Evolutionary conservation across 1,140 invertebrate species (phyloP), one percentile per base, ranked within the genome.

Genomic region (Drosophila takahashii): DNA sequence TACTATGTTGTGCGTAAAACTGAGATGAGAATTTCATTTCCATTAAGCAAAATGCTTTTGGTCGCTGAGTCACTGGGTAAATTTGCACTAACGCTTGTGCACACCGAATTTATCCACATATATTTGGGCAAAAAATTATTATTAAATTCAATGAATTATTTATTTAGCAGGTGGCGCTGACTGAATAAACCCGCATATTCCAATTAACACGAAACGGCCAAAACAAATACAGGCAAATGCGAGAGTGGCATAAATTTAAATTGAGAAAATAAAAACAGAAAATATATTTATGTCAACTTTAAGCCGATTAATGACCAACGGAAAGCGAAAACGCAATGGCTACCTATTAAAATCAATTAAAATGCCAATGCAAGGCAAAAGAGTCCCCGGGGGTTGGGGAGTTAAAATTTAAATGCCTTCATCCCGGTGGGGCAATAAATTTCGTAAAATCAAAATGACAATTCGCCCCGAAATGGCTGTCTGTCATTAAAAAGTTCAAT

Each of bases 341-440:
- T 51, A 57, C 69, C 80, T 84, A 83, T 83, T 79, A 79, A 84
- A 84, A 84, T 84, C 71, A 85, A 80, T 85, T 84, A 85, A 84
- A 84, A 77, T 60, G 37, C 56, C 60, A 78, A 74, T 59, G 56
- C 64, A 47, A 47, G 62, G 15, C 32, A 16, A 56, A 50, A 45
- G 36, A 39, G 74, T 57, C 26, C 16, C 37, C 41, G 4, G 36
- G 4, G 34, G 34, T 2, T 2, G 22, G 22, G 50, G 36, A 44
- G 18, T 47, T 70, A 64, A 51, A 51, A 77, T 64, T 84, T 84
- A 73, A 84, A 84, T 85, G 76, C 65, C 84, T 84, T 84, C 67
- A 79, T 79, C 60, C 71, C 51, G 9, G 1, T 7, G 37, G 45
- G 45, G 60, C 44, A 61, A 84, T 84, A 85, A 84, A 84, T 84